These are phyloP conservation scores for Mesochorus sp. DNA, from an alignment of 2,888 invertebrate genomes.

Conservation along the genomic window DNA sequence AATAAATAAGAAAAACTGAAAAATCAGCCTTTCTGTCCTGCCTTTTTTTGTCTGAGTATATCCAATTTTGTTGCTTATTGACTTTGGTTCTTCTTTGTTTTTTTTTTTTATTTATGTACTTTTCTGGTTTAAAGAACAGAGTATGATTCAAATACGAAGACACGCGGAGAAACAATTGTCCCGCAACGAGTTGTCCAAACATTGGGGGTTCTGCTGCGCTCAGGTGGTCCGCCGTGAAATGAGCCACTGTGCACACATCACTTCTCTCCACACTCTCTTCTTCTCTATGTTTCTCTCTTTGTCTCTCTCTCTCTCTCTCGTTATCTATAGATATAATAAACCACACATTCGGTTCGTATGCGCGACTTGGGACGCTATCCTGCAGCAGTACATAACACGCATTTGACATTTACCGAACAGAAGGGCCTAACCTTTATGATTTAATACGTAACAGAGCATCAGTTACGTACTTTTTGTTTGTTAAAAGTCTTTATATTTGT, in stretches of 20 bases:
- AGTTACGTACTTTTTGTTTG: constrained; percentile 23
- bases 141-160: constrained; percentile 43
- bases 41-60: constrained; percentile 6
- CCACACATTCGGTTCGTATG: constrained; percentile 50
- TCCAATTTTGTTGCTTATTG: constrained; percentile 36
- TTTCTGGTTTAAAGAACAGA: constrained; percentile 32
- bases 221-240: constrained; percentile 74
- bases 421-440: constrained; percentile 14
- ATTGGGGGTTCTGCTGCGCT: constrained; percentile 64
- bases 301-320: constrained; percentile 4
- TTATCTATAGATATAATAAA: constrained; percentile 66
- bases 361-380: constrained; percentile 25
- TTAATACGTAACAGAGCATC: not conserved
- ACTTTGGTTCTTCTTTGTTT: not conserved
- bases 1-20: too few species aligned
- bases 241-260: constrained; percentile 74
- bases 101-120: constrained; percentile 39
- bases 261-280: constrained; percentile 27
- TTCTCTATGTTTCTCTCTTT: not conserved
- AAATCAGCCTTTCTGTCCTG: not conserved
- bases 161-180: constrained; percentile 32
- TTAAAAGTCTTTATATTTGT: not conserved
- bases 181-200: constrained; percentile 68
- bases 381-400: constrained; percentile 3
- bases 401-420: constrained; percentile 16